These are phyloP conservation scores for Ecdyonurus torrentis DNA, from an alignment of 2,888 invertebrate genomes.

Conservation along the genomic window DNA sequence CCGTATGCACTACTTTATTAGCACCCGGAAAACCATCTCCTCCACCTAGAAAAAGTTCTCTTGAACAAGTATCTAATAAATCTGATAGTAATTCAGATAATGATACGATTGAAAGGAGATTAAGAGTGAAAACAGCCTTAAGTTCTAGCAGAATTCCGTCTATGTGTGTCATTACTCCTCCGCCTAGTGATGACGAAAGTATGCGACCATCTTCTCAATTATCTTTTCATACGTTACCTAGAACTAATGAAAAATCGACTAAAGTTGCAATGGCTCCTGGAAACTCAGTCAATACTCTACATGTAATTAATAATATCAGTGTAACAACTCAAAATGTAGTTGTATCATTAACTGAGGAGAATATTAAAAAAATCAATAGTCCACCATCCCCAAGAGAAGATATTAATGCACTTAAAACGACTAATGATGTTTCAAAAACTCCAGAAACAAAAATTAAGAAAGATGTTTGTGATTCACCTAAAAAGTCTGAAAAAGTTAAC, in stretches of 20 bases:
- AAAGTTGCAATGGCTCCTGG: constrained; percentile 3
- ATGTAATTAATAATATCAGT: constrained; percentile 6
- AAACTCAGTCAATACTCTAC: constrained; percentile 4
- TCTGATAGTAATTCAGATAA: not conserved
- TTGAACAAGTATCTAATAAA: constrained; percentile 22
- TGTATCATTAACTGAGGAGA: not conserved
- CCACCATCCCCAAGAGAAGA: constrained; percentile 26
- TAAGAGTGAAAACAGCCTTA: constrained; percentile 70
- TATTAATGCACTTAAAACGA: constrained; percentile 9
- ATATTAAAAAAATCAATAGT: constrained; percentile 14
- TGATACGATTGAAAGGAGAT: constrained; percentile 28
- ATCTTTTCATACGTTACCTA: constrained; percentile 2
- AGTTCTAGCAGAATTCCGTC: constrained; percentile 79
- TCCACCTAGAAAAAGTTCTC: constrained; percentile 66
- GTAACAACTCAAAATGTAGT: constrained; percentile 6
- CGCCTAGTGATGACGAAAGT: constrained; percentile 66
- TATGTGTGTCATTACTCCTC: constrained; percentile 81
- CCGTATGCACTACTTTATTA: constrained; percentile 68
- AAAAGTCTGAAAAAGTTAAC: constrained; percentile 4
- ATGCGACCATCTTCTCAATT: constrained; percentile 1
- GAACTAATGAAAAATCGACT: constrained; percentile 4
- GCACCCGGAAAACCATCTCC: constrained; percentile 47
- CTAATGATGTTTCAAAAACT: constrained; percentile 17
- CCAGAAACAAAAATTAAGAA: constrained; percentile 14
- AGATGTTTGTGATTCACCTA: constrained; percentile 13